phyloP scores from a whole-genome alignment of 2,797 vertebrate genomes.

The Cirrhinus molitorella region DNA sequence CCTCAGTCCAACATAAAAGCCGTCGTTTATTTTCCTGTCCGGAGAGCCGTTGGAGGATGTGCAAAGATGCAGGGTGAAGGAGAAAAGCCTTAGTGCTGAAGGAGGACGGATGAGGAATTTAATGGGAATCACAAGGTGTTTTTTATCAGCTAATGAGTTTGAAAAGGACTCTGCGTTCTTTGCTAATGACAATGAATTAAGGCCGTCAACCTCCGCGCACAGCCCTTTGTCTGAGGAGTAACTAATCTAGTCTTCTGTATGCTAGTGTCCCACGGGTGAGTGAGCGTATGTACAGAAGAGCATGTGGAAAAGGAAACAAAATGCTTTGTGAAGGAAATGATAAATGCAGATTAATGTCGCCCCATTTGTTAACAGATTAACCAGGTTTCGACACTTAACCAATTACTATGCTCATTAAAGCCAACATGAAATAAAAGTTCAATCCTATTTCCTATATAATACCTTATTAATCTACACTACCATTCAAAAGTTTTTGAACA shows the following conservation, averaged over 20 bases:
- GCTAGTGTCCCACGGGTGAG: conserved; percentile 67
- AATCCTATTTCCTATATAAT: not conserved
- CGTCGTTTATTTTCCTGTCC: conserved; percentile 57
- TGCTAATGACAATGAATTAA: conserved; percentile 78
- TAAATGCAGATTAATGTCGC: not conserved
- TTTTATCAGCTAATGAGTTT: conserved; percentile 83
- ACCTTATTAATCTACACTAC: not conserved
- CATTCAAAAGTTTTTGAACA: no score
- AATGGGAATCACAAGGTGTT: conserved; percentile 78
- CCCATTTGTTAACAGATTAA: not conserved
- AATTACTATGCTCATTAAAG: not conserved
- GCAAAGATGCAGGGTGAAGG: conserved; percentile 52
- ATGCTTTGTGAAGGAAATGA: conserved; percentile 19
- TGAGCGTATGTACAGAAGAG: conserved; percentile 53
- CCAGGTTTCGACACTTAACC: not conserved
- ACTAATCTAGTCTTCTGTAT: conserved; percentile 72
- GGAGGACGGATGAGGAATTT: conserved; percentile 72
- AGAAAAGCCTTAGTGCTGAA: conserved; percentile 55
- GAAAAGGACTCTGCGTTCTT: conserved; percentile 72
- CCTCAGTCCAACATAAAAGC: conserved; percentile 60
- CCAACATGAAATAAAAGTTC: not conserved
- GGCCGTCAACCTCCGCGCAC: conserved; percentile 66
- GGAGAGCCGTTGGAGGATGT: conserved; percentile 57
- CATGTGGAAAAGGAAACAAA: conserved; percentile 34
- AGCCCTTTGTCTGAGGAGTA: conserved; percentile 67